These are phyloP conservation scores for Orchestes rusci DNA, from an alignment of 2,888 invertebrate species.

Conservation along the genomic window DNA sequence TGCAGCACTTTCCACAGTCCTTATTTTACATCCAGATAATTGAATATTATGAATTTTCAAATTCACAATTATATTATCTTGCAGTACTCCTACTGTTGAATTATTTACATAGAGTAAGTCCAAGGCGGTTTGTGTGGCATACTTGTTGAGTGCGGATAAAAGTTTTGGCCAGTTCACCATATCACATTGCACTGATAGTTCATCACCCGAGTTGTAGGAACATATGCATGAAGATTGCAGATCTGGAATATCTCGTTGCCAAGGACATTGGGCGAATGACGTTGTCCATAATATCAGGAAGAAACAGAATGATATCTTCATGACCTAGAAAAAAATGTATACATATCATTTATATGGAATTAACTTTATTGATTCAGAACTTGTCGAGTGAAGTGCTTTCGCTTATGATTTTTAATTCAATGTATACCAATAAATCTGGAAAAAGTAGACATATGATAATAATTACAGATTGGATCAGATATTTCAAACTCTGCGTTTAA, in stretches of 20 bases:
- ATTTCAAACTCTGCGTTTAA: no score
- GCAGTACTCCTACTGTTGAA: conserved; percentile 64
- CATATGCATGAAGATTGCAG: conserved; percentile 82
- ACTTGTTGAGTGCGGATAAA: conserved; percentile 65
- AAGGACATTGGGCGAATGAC: conserved; percentile 69
- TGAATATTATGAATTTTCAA: conserved; percentile 75
- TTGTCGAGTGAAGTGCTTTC: no score
- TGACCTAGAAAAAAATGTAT: conserved; percentile 35
- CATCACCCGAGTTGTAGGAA: conserved; percentile 76
- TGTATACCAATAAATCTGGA: no score
- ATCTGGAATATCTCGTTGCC: conserved; percentile 67
- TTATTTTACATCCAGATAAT: conserved; percentile 74
- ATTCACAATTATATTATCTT: conserved; percentile 60
- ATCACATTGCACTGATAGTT: conserved; percentile 85
- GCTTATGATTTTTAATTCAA: no score
- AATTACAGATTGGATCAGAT: no score
- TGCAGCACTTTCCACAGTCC: conserved; percentile 60
- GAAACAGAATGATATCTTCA: conserved; percentile 30
- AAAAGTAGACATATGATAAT: no score
- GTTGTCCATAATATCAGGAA: conserved; percentile 16
- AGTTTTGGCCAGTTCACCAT: conserved; percentile 75
- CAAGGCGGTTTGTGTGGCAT: conserved; percentile 58
- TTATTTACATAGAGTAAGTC: conserved; percentile 86
- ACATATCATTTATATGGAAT: no score
- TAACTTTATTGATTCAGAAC: no score